Conservation (phyloP, 2,113 vertebrate species). For the Daboia siamensis region DNA sequence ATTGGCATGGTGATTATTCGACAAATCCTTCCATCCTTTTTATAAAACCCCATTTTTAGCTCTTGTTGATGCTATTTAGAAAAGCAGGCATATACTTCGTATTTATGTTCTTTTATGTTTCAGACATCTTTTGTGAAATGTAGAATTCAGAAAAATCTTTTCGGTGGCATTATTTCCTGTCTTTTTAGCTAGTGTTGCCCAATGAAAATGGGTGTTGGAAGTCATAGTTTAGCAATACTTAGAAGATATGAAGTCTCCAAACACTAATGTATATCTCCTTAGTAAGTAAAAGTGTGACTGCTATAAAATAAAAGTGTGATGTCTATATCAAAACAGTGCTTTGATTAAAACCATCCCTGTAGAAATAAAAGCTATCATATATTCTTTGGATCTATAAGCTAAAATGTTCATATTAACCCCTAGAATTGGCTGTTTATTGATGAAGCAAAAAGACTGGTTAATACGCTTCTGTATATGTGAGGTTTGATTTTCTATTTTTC, state of each 20-base stretch:
- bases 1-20: neutral
- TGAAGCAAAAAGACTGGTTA: neutral
- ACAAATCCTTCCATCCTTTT: neutral
- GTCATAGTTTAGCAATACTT: neutral
- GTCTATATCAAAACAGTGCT: neutral
- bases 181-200: neutral
- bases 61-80: neutral
- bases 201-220: neutral
- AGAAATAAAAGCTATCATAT: neutral
- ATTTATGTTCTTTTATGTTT: slow-evolving; percentile 21
- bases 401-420: neutral
- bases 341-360: neutral
- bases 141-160: neutral
- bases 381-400: neutral
- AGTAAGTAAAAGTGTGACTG: neutral
- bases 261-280: neutral
- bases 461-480: neutral
- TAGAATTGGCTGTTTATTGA: neutral
- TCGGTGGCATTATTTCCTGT: neutral
- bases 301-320: too few relatives aligned
- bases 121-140: neutral
- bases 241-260: neutral
- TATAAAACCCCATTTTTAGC: neutral
- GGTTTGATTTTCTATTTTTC: neutral
- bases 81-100: accelerated